Base-by-base conservation (phyloP, 2,113 vertebrate genomes). In the Crotalus viridis region DNA sequence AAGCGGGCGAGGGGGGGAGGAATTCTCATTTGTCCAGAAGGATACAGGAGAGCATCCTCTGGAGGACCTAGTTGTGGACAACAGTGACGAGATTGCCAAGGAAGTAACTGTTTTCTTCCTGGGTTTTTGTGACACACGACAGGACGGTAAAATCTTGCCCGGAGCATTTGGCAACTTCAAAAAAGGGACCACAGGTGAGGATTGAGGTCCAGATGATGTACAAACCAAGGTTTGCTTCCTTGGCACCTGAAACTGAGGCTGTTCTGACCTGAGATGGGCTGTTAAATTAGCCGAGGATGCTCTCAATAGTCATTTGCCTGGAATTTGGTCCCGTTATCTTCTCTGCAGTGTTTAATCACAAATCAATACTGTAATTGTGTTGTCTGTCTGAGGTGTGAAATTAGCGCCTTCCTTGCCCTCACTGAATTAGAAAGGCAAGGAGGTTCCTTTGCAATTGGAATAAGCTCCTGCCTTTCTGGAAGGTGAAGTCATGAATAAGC, bases 91-190 rank as follows among this genome's bases (percentile, higher is more conserved):
- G 9, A 5, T 28, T 26, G 2, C 61, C 3, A 12, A 12, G 1
- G 46, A 87, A 26, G 96, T 94, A 95, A 51, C 52, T 57, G 96
- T 97, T 95, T 92, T 95, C 97, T 96, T 97, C 94, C 0, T 91
- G 97, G 96, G 96, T 98, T 81, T 97, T 97, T 98, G 98, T 98
- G 98, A 97, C 94, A 91, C 94, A 92, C 97, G 93, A 93, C 89
- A 89, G 92, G 91, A 92, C 5, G 91, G 94, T 93, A 48, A 92
- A 19, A 51, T 43, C 90, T 90, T 94, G 93, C 91, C 69, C 93
- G 93, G 90, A 19, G 69, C 1, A 15, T 94, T 92, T 94, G 85
- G 33, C 93, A 56, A 39, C 87, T 88, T 88, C 56, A 88, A 5
- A 69, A 87, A 90, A 91, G 55, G 89, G 56, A n/a, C 33, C 21